Evolutionary conservation across 2,797 vertebrate genomes (phyloP).

Genomic region (Pagetopsis macropterus): DNA sequence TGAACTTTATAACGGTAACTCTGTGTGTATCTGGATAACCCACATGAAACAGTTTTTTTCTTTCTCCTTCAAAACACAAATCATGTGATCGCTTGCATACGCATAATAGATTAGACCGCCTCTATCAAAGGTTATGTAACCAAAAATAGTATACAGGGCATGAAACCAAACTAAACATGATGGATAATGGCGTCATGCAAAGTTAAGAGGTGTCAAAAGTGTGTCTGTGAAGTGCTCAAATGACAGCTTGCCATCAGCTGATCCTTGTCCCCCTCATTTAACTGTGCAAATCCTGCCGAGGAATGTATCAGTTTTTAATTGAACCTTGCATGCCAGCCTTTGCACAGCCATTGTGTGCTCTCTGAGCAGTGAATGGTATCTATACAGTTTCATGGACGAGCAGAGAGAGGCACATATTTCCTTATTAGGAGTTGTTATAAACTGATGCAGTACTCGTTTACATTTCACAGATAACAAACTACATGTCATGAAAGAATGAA

Average conservation of each 20-base stretch:
- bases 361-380: constrained; percentile 38
- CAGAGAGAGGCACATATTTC: constrained; percentile 50
- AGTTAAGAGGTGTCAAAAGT: constrained; percentile 28
- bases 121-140: constrained; percentile 35
- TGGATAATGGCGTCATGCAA: constrained; percentile 27
- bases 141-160: constrained; percentile 25
- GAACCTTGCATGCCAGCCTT: constrained; percentile 38
- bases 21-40: constrained; percentile 1
- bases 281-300: constrained; percentile 41
- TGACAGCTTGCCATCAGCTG: constrained; percentile 23
- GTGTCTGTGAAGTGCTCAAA: constrained; percentile 4
- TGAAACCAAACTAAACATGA: constrained; percentile 37
- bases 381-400: constrained; percentile 45
- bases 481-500: constrained; percentile 43
- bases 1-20: background rate
- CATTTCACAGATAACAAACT: constrained; percentile 67
- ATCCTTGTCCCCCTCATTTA: constrained; percentile 31
- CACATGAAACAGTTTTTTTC: background rate
- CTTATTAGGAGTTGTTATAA: constrained; percentile 79
- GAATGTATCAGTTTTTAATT: constrained; percentile 45
- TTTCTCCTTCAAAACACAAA: constrained; percentile 29
- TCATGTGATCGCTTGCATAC: constrained; percentile 17
- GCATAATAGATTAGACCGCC: constrained; percentile 21
- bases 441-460: constrained; percentile 67
- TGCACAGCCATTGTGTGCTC: constrained; percentile 33